phyloP scores from a whole-genome alignment of 2,797 vertebrate genomes.

The Synanceia verrucosa region DNA sequence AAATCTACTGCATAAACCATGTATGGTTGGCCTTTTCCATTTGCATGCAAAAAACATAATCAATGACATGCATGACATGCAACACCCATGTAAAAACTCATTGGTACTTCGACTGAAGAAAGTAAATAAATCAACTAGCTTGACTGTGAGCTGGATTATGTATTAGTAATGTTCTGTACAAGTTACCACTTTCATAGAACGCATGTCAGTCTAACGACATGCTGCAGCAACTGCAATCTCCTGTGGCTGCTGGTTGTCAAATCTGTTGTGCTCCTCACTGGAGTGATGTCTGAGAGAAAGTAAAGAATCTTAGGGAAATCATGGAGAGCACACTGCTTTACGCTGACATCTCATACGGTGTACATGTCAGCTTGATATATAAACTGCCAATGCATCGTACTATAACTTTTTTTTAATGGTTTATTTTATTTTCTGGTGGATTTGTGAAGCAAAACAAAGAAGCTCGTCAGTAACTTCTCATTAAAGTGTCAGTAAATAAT shows the following conservation, averaged over 20 bases:
- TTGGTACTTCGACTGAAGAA: conserved; percentile 1
- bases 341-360: conserved; percentile 41
- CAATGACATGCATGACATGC: not conserved
- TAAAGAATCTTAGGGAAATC: conserved; percentile 39
- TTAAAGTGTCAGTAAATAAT: conserved; percentile 54
- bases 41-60: no score
- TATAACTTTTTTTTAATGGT: not conserved
- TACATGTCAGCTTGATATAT: conserved; percentile 47
- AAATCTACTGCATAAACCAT: not conserved
- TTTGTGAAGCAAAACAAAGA: conserved; percentile 30
- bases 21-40: no score
- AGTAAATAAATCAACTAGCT: conserved; percentile 30
- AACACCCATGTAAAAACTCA: not conserved
- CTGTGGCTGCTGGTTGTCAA: conserved; percentile 47
- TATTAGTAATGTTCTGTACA: conserved; percentile 30
- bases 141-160: conserved; percentile 36
- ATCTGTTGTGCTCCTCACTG: conserved; percentile 4
- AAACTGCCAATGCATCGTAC: conserved; percentile 20
- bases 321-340: conserved; percentile 12
- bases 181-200: conserved; percentile 21
- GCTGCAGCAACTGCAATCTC: conserved; percentile 39
- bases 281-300: conserved; percentile 37
- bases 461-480: conserved; percentile 31
- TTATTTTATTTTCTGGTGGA: not conserved
- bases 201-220: conserved; percentile 34